phyloP scores from a whole-genome alignment of 2,113 vertebrate species.

The Silurus meridionalis region DNA sequence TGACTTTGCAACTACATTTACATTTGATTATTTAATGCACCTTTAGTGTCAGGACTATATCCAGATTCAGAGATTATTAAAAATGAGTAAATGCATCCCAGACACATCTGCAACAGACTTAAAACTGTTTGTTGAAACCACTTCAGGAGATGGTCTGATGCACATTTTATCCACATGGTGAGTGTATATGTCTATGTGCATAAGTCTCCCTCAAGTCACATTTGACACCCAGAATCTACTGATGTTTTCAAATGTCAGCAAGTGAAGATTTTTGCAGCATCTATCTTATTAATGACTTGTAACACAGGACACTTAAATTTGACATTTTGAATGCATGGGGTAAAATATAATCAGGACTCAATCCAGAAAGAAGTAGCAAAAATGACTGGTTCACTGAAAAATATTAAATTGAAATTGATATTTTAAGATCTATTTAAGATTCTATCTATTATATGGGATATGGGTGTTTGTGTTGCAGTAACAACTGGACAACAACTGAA shows the following conservation, averaged over 20 bases:
- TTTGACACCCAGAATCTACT: background rate
- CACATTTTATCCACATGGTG: background rate
- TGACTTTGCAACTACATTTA: background rate
- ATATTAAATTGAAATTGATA: background rate
- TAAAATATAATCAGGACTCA: background rate
- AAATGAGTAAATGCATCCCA: no score
- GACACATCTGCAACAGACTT: background rate
- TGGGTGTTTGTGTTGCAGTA: background rate
- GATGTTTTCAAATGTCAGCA: background rate
- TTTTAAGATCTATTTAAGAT: background rate
- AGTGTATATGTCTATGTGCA: no score
- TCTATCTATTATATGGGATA: background rate
- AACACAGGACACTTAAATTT: background rate
- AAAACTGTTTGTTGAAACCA: background rate
- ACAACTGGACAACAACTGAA: no score
- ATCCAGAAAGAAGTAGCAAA: background rate
- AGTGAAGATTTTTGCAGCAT: background rate
- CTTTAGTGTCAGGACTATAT: background rate
- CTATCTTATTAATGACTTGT: background rate
- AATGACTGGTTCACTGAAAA: background rate
- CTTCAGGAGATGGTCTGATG: background rate
- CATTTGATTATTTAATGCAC: background rate
- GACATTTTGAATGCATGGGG: background rate
- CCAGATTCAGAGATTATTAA: background rate
- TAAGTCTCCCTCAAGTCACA: background rate